Conservation (phyloP, 2,888 invertebrate species). For the Meloe dianella region DNA sequence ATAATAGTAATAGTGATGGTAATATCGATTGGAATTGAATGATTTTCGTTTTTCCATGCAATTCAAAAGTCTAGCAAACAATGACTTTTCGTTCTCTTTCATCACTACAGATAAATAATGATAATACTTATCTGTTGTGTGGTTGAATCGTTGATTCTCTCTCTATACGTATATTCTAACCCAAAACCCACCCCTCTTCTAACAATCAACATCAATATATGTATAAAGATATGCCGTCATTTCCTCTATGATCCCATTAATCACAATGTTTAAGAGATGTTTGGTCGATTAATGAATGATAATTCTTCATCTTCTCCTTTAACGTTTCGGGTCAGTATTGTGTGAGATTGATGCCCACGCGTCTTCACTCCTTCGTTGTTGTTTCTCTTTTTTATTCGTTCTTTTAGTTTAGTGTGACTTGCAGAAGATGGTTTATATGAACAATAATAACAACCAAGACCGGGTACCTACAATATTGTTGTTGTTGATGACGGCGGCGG, state of each 20-base stretch:
- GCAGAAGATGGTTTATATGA: slow-evolving; percentile 35
- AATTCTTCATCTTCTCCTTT: background rate
- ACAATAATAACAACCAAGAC: slow-evolving; percentile 16
- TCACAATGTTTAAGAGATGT: slow-evolving; percentile 18
- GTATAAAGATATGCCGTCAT: slow-evolving; percentile 11
- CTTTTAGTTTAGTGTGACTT: slow-evolving; percentile 37
- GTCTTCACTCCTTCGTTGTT: slow-evolving; percentile 17
- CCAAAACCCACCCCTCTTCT: background rate
- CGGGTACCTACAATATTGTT: background rate
- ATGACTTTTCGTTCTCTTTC: slow-evolving; percentile 33
- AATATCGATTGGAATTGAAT: background rate
- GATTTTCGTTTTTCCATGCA: background rate
- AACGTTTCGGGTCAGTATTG: slow-evolving; percentile 10
- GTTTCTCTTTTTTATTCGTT: background rate
- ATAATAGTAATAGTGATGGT: background rate
- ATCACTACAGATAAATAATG: slow-evolving; percentile 27
- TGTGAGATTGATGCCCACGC: slow-evolving; percentile 38
- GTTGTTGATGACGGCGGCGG: slow-evolving; percentile 5
- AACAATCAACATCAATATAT: slow-evolving; percentile 9
- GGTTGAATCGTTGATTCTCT: background rate
- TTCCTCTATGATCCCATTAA: slow-evolving; percentile 30
- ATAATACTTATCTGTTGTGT: slow-evolving; percentile 16
- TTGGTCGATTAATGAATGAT: slow-evolving; percentile 38
- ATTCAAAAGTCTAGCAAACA: slow-evolving; percentile 18
- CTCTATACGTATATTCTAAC: background rate